These are phyloP conservation scores for Catonia carolina DNA, from an alignment of 2,888 invertebrate species.

Conservation along the genomic window DNA sequence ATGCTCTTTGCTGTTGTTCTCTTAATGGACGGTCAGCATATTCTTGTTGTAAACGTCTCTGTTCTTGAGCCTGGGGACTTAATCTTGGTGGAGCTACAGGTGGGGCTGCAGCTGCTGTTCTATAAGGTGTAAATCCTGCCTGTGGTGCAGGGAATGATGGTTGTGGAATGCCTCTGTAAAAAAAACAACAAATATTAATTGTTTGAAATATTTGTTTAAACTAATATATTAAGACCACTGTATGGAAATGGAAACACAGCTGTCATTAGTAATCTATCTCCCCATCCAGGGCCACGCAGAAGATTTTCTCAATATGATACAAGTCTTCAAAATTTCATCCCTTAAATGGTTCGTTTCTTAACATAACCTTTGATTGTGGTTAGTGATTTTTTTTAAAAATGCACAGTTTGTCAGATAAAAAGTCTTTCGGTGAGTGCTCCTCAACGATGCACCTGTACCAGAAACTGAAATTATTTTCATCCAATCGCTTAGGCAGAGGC, in stretches of 20 bases:
- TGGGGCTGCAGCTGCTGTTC: slow-evolving; percentile 8
- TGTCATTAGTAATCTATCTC: too few relatives aligned
- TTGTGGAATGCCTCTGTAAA: not conserved
- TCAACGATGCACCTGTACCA: too few relatives aligned
- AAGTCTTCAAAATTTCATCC: too few relatives aligned
- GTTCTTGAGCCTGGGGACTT: slow-evolving; percentile 24
- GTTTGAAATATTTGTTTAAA: not conserved
- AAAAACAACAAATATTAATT: not conserved
- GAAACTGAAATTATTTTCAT: too few relatives aligned
- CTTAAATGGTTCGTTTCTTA: too few relatives aligned
- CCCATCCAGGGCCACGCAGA: too few relatives aligned
- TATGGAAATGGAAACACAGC: not conserved
- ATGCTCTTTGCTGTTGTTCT: slow-evolving; percentile 22
- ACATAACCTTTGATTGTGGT: too few relatives aligned
- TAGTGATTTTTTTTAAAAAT: too few relatives aligned
- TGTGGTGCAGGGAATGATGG: not conserved
- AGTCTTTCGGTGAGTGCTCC: too few relatives aligned
- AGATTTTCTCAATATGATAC: too few relatives aligned
- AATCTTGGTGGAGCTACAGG: slow-evolving; percentile 7
- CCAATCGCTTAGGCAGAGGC: too few relatives aligned
- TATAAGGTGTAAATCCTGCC: not conserved
- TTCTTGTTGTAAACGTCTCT: slow-evolving; percentile 23
- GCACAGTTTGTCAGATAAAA: too few relatives aligned
- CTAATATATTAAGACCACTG: not conserved
- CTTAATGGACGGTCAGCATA: slow-evolving; percentile 22